phyloP scores from a whole-genome alignment of 2,888 invertebrate species.

The Athalia circularis region DNA sequence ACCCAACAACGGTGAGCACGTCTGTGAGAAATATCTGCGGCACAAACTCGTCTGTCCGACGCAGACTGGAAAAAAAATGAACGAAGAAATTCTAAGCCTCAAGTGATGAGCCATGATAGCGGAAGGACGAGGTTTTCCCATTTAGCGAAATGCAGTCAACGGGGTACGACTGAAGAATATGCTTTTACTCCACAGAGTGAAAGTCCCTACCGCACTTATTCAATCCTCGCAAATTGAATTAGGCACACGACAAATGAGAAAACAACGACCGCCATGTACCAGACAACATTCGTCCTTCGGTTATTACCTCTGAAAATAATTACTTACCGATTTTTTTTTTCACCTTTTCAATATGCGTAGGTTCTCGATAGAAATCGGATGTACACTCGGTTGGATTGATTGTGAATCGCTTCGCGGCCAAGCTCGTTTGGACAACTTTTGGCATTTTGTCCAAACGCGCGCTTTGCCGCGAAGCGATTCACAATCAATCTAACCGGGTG shows the following conservation, averaged over 20 bases:
- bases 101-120: conserved; percentile 38
- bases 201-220: conserved; percentile 3
- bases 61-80: conserved; percentile 9
- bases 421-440: no score
- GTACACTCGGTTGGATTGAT: no score
- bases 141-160: conserved; percentile 37
- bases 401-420: no score
- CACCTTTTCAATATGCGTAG: no score
- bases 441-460: no score
- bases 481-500: no score
- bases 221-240: conserved; percentile 27
- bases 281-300: no score
- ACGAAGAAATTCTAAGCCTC: conserved; percentile 14
- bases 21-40: conserved; percentile 15
- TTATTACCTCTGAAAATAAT: no score
- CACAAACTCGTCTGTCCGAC: not conserved
- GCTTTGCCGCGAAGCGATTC: no score
- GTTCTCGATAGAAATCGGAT: no score
- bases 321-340: not conserved
- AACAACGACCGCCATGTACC: not conserved
- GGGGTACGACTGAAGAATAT: conserved; percentile 19
- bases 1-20: conserved; percentile 36
- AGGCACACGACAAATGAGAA: not conserved
- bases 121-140: conserved; percentile 41
- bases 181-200: conserved; percentile 8